phyloP scores from a whole-genome alignment of 2,797 vertebrate genomes.

The Hydrolagus colliei region DNA sequence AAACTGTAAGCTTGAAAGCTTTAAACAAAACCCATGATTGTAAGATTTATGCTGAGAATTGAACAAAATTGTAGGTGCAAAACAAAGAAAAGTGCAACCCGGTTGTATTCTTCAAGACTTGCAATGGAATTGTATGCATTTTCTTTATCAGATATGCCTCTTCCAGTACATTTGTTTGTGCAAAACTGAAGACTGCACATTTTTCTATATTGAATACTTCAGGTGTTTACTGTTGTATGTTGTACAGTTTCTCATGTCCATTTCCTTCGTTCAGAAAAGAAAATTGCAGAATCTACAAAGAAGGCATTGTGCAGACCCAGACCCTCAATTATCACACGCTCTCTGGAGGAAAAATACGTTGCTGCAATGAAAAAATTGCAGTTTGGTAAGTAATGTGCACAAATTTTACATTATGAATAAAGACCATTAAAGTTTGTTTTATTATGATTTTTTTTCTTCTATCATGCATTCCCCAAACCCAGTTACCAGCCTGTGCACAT shows the following conservation, averaged over 20 bases:
- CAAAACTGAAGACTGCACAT: too few relatives aligned
- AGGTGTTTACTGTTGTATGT: neutral
- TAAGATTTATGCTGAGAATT: neutral
- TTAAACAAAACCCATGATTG: neutral
- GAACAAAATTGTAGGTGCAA: neutral
- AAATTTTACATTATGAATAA: too few relatives aligned
- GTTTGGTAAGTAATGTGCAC: slow-evolving; percentile 72
- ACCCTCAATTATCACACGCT: slow-evolving; percentile 79
- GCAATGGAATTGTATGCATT: too few relatives aligned
- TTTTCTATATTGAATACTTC: neutral
- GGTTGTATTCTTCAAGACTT: neutral
- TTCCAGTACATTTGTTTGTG: neutral
- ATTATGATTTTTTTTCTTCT: too few relatives aligned
- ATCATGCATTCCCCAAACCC: too few relatives aligned
- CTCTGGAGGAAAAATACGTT: slow-evolving; percentile 91
- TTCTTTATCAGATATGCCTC: neutral
- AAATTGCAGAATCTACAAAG: slow-evolving; percentile 82
- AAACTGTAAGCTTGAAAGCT: neutral
- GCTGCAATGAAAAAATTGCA: slow-evolving; percentile 95
- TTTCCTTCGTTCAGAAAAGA: slow-evolving; percentile 69
- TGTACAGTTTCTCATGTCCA: neutral
- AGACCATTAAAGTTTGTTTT: too few relatives aligned
- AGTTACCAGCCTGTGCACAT: too few relatives aligned
- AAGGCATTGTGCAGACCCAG: slow-evolving; percentile 78
- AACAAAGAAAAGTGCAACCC: neutral